Percentiles rank a stretch among this genome's conserved stretches.
Evolutionary conservation across 2,113 vertebrate species (phyloP).

Genomic region (Aegithalos caudatus): DNA sequence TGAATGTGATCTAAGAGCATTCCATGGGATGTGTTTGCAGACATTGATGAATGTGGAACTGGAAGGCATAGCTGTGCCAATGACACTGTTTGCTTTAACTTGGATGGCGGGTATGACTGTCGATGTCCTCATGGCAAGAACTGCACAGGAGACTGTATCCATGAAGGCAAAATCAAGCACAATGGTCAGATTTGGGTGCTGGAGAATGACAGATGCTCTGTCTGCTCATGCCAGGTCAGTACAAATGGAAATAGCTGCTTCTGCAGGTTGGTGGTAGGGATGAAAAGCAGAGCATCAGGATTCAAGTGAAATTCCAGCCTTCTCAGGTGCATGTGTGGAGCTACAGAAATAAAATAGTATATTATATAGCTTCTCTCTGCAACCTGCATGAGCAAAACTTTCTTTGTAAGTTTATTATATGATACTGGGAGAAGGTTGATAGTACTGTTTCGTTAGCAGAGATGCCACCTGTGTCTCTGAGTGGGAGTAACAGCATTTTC

Average conservation of each 20-base stretch:
- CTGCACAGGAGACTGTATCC: slow-evolving; percentile 94
- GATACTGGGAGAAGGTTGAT: not conserved
- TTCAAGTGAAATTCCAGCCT: not conserved
- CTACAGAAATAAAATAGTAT: not conserved
- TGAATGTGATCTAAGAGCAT: slow-evolving; percentile 3
- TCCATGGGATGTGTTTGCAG: slow-evolving; percentile 67
- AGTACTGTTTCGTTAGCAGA: not conserved
- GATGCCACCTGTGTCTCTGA: not conserved
- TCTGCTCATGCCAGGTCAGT: slow-evolving; percentile 95
- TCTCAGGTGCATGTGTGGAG: not conserved
- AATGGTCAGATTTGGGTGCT: slow-evolving; percentile 97
- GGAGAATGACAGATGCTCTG: slow-evolving; percentile 94
- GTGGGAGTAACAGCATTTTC: not conserved
- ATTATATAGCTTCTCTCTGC: not conserved
- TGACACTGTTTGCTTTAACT: slow-evolving; percentile 96
- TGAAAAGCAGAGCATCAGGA: not conserved
- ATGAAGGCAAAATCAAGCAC: slow-evolving; percentile 92
- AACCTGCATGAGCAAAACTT: not conserved
- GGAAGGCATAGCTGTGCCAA: slow-evolving; percentile 96
- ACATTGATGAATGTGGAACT: slow-evolving; percentile 95
- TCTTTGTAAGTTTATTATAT: not conserved
- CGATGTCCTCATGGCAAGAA: slow-evolving; percentile 97
- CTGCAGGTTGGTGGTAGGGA: not conserved
- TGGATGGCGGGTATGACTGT: slow-evolving; percentile 97
- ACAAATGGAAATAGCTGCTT: not conserved